Base-by-base conservation (phyloP, 2,888 invertebrate species). In the Drosophila paucipuncta region DNA sequence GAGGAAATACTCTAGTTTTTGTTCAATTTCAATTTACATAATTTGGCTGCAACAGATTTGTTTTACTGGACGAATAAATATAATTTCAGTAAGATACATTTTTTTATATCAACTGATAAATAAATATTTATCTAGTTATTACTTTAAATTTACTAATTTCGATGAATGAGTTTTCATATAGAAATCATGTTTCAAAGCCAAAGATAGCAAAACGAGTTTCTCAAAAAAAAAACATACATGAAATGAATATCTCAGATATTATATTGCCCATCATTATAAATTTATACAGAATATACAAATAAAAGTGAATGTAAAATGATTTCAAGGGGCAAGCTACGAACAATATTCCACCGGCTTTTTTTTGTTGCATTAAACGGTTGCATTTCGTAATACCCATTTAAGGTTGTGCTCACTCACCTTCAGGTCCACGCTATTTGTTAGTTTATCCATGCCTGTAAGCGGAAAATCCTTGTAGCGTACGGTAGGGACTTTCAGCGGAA, bases 401-500 rank as follows among this genome's bases (percentile, higher is more conserved):
- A 25, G 47, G 18, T 16, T 28, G 16, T 22, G 77, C 85, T 82
- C 67, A 92, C 93, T 82, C 68, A 93, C 93, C 89, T 91, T 88
- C 18, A 94, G 82, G 68, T 93, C 92, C 4, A 93, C 90, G 18
- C 86, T 86, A 52, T 93, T 91, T 7, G 85, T 82, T 9, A 93
- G 73, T 25, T 86, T 86, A 2, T 89, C 85, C 1, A 71, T 64
- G 7, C 89, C 91, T 4, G 85, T 82, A n/a, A 94, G 76, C 13
- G 90, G 84, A 39, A 91, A 79, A 73, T 94, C 93, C 77, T 85
- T 92, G 67, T 94, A 94, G 30, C 91, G 92, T 18, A 83, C 78
- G 2, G 89, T 88, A 9, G 93, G 92, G 75, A 90, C 90, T 72
- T 93, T 93, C 59, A 91, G 91, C 0, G 94, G 94, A 84, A 94